phyloP scores from a whole-genome alignment of 2,113 vertebrate genomes.

The Pachyramphus minor region DNA sequence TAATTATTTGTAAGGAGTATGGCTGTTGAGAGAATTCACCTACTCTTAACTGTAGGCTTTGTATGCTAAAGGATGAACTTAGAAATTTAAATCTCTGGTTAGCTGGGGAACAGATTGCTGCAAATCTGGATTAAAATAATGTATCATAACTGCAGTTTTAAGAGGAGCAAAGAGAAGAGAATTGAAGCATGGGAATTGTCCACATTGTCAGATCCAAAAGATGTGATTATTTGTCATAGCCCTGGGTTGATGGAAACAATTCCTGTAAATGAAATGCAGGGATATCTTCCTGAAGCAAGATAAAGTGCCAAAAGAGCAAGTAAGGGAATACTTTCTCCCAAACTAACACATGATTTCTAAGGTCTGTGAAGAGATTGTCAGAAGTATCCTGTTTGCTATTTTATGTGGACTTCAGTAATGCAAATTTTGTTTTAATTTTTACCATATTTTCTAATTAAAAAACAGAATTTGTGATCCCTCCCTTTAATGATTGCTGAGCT shows the following conservation, averaged over 20 bases:
- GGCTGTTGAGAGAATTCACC: not conserved
- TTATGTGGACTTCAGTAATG: not conserved
- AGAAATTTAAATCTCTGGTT: not conserved
- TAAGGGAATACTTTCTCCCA: not conserved
- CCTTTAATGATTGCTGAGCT: not conserved
- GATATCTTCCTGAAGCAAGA: not conserved
- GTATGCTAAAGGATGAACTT: not conserved
- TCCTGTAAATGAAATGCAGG: not conserved
- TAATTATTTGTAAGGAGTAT: not conserved
- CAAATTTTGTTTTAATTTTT: not conserved
- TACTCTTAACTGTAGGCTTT: not conserved
- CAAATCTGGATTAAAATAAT: conserved; percentile 7
- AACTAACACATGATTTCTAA: not conserved
- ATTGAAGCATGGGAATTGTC: not conserved
- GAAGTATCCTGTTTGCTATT: not conserved
- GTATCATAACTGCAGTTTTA: not conserved
- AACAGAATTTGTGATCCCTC: not conserved
- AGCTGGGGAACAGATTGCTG: not conserved
- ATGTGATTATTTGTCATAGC: not conserved
- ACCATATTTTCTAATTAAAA: not conserved
- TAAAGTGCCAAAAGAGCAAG: not conserved
- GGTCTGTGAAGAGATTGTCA: not conserved
- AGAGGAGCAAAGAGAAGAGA: not conserved
- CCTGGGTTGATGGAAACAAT: not conserved
- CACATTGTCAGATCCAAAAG: not conserved